phyloP scores from a whole-genome alignment of 2,797 vertebrate species.

The Betta splendens region DNA sequence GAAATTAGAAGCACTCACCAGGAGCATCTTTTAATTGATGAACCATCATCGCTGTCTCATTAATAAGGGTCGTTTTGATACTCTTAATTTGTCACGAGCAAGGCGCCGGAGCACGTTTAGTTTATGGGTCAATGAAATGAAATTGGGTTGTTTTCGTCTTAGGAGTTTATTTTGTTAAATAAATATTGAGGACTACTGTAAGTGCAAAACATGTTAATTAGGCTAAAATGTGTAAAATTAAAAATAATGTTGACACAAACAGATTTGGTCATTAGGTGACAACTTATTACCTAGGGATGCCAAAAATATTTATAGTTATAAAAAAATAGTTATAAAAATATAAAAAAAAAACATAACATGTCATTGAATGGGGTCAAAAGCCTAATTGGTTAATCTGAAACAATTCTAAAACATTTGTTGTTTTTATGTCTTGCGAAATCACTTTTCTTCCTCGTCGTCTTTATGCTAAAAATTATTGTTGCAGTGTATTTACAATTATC shows the following conservation, averaged over 20 bases:
- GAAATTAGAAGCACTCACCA: conserved; percentile 79
- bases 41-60: conserved; percentile 76
- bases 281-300: background rate
- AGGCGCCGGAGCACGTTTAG: conserved; percentile 44
- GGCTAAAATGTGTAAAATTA: background rate
- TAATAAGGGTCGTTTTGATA: conserved; percentile 73
- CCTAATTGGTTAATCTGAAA: background rate
- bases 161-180: conserved; percentile 9
- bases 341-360: background rate
- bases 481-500: conserved; percentile 11
- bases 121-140: conserved; percentile 40
- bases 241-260: background rate
- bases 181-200: conserved; percentile 14
- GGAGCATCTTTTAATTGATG: conserved; percentile 84
- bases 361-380: background rate
- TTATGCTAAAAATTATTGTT: background rate
- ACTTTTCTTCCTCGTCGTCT: background rate
- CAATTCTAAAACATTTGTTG: background rate
- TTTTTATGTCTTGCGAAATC: background rate
- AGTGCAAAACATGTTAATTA: background rate
- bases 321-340: background rate
- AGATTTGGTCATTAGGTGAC: background rate
- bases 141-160: conserved; percentile 13
- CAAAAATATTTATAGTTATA: background rate
- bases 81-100: conserved; percentile 68